Base-by-base conservation (phyloP, 1,140 invertebrate species). In the Lordiphosa stackelbergi region DNA sequence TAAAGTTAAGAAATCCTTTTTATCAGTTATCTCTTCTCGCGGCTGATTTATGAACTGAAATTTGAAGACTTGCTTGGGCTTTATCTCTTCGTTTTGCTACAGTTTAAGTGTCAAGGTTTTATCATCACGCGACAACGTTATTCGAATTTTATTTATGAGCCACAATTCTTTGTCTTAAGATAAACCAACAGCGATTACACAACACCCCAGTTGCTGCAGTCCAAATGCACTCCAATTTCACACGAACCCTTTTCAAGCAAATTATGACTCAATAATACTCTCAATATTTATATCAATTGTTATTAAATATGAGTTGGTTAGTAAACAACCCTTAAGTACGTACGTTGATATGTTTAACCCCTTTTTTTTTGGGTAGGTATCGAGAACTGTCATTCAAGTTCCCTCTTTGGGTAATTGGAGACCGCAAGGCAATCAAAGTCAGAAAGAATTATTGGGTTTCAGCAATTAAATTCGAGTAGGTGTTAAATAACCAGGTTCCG, bases 211-310 rank as follows among this genome's bases (percentile, higher is more conserved):
- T 28, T 1, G 16, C 16, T 16, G 16, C 16, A 16, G 16, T 16
- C 1, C 16, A 16, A 16, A 16, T 28, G 24, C 24, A 46, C 19
- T 53, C 12, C 22, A 22, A 52, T 37, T 63, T 42, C 38, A 38
- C 41, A 49, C 37, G 52, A 53, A 55, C 43, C 57, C 53, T 22
- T 48, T 57, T 35, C 6, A 24, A 28, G 10, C 46, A 40, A 68
- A 62, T 83, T 81, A 75, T 69, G 63, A 55, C 53, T 72, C 75
- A 77, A 81, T 81, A 83, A 81, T 69, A 65, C 73, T 81, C 72
- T 83, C 72, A 81, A 81, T 81, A 81, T 83, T 83, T 81, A 83
- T 77, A 77, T 53, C 63, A 72, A 81, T 81, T 75, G 77, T 69
- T 83, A 65, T 83, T 77, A 81, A 81, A 81, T 83, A 77, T 83